phyloP scores from a whole-genome alignment of 2,888 invertebrate species.

The Siphlonurus alternatus region DNA sequence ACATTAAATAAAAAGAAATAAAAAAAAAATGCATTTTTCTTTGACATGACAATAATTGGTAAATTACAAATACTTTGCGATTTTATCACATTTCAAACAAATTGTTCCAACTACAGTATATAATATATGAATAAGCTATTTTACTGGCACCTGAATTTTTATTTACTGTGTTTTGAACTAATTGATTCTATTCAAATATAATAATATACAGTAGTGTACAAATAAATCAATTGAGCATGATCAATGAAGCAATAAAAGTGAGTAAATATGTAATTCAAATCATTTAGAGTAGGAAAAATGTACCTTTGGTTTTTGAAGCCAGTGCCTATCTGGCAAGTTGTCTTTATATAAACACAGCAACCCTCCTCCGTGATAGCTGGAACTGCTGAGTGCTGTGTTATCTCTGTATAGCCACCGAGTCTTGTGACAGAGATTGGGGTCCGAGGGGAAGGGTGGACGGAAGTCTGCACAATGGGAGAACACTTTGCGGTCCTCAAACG shows the following conservation, averaged over 20 bases:
- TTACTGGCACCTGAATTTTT: too few relatives aligned
- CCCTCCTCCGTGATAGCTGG: not conserved
- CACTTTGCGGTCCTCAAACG: conserved; percentile 34
- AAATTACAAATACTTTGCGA: conserved; percentile 6
- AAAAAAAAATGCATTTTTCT: too few relatives aligned
- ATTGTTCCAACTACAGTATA: too few relatives aligned
- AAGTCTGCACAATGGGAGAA: conserved; percentile 40
- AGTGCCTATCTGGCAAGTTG: not conserved
- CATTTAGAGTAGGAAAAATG: too few relatives aligned
- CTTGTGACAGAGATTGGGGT: conserved; percentile 33
- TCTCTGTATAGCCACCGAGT: conserved; percentile 35
- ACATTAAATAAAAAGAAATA: too few relatives aligned
- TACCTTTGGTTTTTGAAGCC: not conserved
- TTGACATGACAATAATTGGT: conserved; percentile 8
- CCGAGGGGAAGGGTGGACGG: conserved; percentile 11
- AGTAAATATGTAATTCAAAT: too few relatives aligned
- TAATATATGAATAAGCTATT: not conserved
- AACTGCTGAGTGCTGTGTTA: conserved; percentile 23
- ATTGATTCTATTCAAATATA: too few relatives aligned
- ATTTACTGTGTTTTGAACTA: too few relatives aligned
- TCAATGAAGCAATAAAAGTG: too few relatives aligned
- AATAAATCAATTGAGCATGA: too few relatives aligned
- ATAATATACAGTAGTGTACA: too few relatives aligned
- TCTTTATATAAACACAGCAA: not conserved
- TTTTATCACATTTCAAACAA: not conserved